Evolutionary conservation across 1,140 invertebrate species (phyloP).

Genomic region (Drosophila arawakana): DNA sequence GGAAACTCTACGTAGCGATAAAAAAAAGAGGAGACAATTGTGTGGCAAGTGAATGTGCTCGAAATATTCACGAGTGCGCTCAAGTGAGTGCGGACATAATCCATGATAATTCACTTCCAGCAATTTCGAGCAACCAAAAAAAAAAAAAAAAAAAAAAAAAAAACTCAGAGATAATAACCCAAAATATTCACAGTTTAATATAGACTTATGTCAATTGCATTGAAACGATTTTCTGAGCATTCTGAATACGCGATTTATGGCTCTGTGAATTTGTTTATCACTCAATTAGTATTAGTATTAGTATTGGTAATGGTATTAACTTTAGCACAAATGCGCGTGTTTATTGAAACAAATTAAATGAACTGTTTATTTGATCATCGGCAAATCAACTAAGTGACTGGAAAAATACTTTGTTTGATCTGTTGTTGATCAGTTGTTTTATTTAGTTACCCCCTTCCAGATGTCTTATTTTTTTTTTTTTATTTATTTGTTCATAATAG

Average conservation of each 20-base stretch:
- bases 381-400: too few relatives aligned
- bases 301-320: background rate
- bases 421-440: too few relatives aligned
- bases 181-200: slow-evolving; percentile 11
- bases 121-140: background rate
- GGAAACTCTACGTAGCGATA: background rate
- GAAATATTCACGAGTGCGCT: background rate
- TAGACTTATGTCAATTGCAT: slow-evolving; percentile 6
- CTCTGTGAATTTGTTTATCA: background rate
- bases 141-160: too few relatives aligned
- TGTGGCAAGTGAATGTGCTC: slow-evolving; percentile 2
- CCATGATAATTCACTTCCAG: slow-evolving; percentile 14
- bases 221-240: background rate
- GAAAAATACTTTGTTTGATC: too few relatives aligned
- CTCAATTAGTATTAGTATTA: background rate
- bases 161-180: background rate
- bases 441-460: too few relatives aligned
- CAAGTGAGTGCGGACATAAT: slow-evolving; percentile 9
- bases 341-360: too few relatives aligned
- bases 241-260: slow-evolving; percentile 2
- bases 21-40: background rate
- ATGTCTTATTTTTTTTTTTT: too few relatives aligned
- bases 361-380: too few relatives aligned
- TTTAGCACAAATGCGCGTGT: too few relatives aligned
- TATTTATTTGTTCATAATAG: too few relatives aligned